These are phyloP conservation scores for Listrodromus nycthemerus DNA, from an alignment of 2,888 invertebrate genomes.

Conservation along the genomic window DNA sequence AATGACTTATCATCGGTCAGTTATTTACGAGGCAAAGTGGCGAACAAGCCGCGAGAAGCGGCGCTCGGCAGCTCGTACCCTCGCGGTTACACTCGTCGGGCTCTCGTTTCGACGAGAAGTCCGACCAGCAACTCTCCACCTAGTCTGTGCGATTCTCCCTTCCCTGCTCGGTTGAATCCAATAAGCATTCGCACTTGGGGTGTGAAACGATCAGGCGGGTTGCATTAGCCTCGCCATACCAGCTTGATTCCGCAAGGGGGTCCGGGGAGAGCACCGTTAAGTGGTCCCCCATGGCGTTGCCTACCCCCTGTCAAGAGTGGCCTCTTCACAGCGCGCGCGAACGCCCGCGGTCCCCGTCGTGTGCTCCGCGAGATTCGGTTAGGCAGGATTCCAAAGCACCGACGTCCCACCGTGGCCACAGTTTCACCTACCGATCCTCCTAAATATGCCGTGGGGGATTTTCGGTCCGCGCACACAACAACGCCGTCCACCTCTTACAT, in stretches of 20 bases:
- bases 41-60: slow-evolving; percentile 11
- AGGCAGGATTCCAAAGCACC: slow-evolving; percentile 36
- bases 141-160: slow-evolving; percentile 54
- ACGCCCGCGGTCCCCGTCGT: slow-evolving; percentile 53
- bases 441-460: slow-evolving; percentile 64
- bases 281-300: slow-evolving; percentile 81
- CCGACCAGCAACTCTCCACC: background rate
- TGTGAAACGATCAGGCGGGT: slow-evolving; percentile 77
- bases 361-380: slow-evolving; percentile 46
- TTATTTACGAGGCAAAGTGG: slow-evolving; percentile 60
- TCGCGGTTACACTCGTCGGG: background rate
- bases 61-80: slow-evolving; percentile 2
- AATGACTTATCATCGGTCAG: slow-evolving; percentile 62
- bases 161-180: slow-evolving; percentile 65
- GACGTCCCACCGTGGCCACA: slow-evolving; percentile 27
- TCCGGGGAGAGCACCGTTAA: slow-evolving; percentile 79
- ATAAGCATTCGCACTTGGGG: slow-evolving; percentile 73
- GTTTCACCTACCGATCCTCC: slow-evolving; percentile 54
- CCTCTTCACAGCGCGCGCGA: slow-evolving; percentile 65
- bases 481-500: slow-evolving; percentile 50
- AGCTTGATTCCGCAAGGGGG: slow-evolving; percentile 46
- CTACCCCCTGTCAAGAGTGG: slow-evolving; percentile 80
- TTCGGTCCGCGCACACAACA: slow-evolving; percentile 26
- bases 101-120: slow-evolving; percentile 28
- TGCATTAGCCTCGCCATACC: slow-evolving; percentile 72